Conservation (phyloP, 2,888 invertebrate species). For the Sinopyrophorus schimmeli region DNA sequence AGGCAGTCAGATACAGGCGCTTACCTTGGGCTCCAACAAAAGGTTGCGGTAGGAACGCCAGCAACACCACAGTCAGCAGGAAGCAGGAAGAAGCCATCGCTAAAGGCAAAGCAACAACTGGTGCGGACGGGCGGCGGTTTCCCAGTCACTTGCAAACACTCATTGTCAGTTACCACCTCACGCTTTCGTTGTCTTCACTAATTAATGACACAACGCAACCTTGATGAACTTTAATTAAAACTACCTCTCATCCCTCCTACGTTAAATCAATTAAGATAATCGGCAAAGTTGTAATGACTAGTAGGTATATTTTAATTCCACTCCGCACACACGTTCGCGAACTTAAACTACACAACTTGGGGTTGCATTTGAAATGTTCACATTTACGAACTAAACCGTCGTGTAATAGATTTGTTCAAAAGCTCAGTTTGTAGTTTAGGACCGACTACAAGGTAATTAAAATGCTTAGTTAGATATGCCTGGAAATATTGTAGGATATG, state of each 20-base stretch:
- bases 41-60: conserved; percentile 23
- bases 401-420: conserved; percentile 6
- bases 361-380: conserved; percentile 10
- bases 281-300: conserved; percentile 38
- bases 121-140: conserved; percentile 27
- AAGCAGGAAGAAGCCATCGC: conserved; percentile 31
- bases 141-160: conserved; percentile 32
- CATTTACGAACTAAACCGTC: conserved; percentile 13
- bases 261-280: conserved; percentile 36
- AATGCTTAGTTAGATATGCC: conserved; percentile 35
- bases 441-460: conserved; percentile 28
- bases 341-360: not conserved
- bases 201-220: conserved; percentile 32
- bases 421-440: conserved; percentile 7
- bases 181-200: conserved; percentile 30
- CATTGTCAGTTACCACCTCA: conserved; percentile 28
- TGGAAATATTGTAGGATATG: conserved; percentile 41
- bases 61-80: conserved; percentile 26
- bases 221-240: conserved; percentile 34
- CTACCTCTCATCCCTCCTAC: conserved; percentile 21
- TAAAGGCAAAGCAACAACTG: conserved; percentile 27
- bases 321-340: conserved; percentile 10
- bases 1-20: conserved; percentile 27
- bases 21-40: conserved; percentile 31
- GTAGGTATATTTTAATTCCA: conserved; percentile 29